Evolutionary conservation across 2,113 vertebrate species (phyloP), one percentile per base, ranked within the genome.

Genomic region (Tachysurus fulvidraco): DNA sequence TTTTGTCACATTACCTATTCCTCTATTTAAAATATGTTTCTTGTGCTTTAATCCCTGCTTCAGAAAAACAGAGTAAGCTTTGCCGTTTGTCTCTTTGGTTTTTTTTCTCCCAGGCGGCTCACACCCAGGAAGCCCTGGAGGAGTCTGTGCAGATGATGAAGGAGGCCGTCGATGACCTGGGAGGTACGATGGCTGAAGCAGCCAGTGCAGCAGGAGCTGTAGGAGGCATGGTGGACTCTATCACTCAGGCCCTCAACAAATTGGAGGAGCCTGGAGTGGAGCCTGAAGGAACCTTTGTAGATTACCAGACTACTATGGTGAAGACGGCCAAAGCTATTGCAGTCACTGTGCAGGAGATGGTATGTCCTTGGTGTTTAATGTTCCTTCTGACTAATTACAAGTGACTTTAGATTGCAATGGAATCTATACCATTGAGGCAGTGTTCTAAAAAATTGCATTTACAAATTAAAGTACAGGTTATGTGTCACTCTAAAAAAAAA

Each of bases 271-370:
- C 95, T 0, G 83, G 92, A 78, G 94, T 95, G 0, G 98, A 99
- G 64, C 97, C 97, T 19, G 97, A 99, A 65, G 98, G 97, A 46
- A 96, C 95, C n/a, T 99, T 99, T 41, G 98, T 99, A 90, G 98
- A 99, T 92, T 99, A 99, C 90, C 98, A 99, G 91, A 99, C 98
- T 8, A 99, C 97, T 0, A 99, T 99, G 98, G 98, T 99, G 87
- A 98, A 97, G 94, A 98, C 98, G 0, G 98, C 98, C 88, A 99
- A 99, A 89, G 98, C 98, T 87, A 99, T 99, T 0, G 97, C 98
- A 3, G 97, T 99, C 91, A 99, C 97, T 0, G 98, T 99, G 82
- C 98, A 99, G 93, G 98, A 99, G 91, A 99, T 99, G 97, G 98
- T 99, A 89, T 88, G 95, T 23, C 25, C 23, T 74, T 19, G 21